A percentile compares a stretch with the other conserved stretches of the same genome.
These are phyloP conservation scores for Microcebus tavaratra DNA, from an alignment of 2,113 vertebrate genomes.

Conservation along the genomic window DNA sequence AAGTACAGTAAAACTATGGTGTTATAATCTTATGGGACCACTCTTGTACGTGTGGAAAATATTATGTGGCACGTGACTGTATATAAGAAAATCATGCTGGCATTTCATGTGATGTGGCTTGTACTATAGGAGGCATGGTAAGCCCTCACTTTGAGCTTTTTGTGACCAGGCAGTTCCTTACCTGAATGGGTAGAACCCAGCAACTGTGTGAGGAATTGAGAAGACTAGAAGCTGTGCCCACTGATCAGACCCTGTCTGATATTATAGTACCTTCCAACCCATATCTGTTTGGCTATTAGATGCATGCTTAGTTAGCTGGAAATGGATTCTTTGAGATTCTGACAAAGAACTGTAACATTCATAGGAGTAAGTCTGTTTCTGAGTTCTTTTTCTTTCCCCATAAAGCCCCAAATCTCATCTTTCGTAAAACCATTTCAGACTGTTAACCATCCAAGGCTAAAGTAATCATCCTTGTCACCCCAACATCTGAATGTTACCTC, in stretches of 20 bases:
- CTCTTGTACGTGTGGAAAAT: not conserved
- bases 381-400: not conserved
- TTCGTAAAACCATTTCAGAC: constrained; percentile 6
- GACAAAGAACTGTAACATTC: not conserved
- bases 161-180: not conserved
- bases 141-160: not conserved
- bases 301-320: not conserved
- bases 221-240: not conserved
- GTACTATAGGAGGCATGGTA: not conserved
- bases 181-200: not conserved
- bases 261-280: not conserved
- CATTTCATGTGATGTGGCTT: not conserved
- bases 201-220: not conserved
- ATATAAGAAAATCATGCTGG: not conserved
- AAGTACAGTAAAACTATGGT: not conserved
- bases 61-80: not conserved
- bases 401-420: not conserved
- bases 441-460: not conserved
- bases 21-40: not conserved
- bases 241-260: not conserved
- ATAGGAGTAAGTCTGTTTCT: not conserved
- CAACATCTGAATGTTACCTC: not conserved
- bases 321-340: not conserved
- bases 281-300: not conserved
- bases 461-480: not conserved